phyloP scores from a whole-genome alignment of 2,888 invertebrate species.

The Liodrosophila aerea region DNA sequence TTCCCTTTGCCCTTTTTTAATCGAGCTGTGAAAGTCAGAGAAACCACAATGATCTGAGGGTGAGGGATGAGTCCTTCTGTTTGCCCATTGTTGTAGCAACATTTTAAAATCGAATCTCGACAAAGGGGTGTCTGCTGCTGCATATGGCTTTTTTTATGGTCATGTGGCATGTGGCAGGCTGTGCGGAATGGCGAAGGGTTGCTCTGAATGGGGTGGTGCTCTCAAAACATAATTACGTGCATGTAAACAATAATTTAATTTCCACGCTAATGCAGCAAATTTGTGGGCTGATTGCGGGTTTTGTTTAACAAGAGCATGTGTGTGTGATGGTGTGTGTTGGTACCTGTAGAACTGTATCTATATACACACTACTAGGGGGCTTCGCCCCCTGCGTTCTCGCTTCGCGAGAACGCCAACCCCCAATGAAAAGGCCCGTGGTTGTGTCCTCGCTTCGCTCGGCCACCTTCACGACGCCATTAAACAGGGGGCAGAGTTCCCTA shows the following conservation, averaged over 20 bases:
- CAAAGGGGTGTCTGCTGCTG: conserved; percentile 30
- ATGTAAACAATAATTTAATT: conserved; percentile 82
- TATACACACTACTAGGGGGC: too few species aligned
- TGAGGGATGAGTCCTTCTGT: neutral
- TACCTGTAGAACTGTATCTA: conserved; percentile 4
- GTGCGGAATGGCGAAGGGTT: conserved; percentile 1
- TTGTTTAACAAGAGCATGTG: conserved; percentile 59
- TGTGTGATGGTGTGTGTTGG: conserved; percentile 29
- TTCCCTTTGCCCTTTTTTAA: conserved; percentile 23
- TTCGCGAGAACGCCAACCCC: too few species aligned
- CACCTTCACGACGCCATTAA: too few species aligned
- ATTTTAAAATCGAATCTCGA: conserved; percentile 77
- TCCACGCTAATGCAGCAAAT: conserved; percentile 80
- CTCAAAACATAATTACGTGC: conserved; percentile 79
- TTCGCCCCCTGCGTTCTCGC: too few species aligned
- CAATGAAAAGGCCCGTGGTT: too few species aligned
- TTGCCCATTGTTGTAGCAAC: conserved; percentile 49
- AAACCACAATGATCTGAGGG: conserved; percentile 1
- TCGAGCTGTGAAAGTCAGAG: conserved; percentile 69
- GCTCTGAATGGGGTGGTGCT: conserved; percentile 21
- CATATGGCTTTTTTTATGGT: conserved; percentile 42
- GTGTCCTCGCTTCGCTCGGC: too few species aligned
- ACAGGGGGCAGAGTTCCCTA: too few species aligned
- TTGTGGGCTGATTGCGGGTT: conserved; percentile 81
- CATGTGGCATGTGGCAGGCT: conserved; percentile 25